A percentile compares a stretch with the other conserved stretches of the same genome.
Evolutionary conservation across 2,797 vertebrate genomes (phyloP).

Genomic region (Anabas testudineus): DNA sequence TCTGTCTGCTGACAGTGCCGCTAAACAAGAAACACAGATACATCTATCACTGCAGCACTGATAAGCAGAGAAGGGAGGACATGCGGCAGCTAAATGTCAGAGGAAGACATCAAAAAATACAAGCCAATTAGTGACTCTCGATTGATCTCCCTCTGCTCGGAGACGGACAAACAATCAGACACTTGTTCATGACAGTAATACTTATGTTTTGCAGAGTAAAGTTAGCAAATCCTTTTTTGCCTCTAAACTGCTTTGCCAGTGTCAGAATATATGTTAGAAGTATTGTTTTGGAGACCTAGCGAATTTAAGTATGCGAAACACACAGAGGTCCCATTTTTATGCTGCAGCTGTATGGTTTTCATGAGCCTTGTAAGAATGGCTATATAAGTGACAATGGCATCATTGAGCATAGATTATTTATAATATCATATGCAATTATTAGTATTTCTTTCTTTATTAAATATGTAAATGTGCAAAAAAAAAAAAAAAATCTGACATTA

Average conservation of each 20-base stretch:
- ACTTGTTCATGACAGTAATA: constrained; percentile 49
- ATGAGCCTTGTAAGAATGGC: no score
- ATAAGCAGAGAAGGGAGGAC: constrained; percentile 41
- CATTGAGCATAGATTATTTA: no score
- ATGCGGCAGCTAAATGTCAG: constrained; percentile 60
- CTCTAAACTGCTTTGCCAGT: constrained; percentile 25
- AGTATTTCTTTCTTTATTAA: no score
- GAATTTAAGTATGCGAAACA: constrained; percentile 15
- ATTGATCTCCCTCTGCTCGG: constrained; percentile 62
- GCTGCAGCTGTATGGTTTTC: background rate
- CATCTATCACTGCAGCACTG: constrained; percentile 26
- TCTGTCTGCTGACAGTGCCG: constrained; percentile 9
- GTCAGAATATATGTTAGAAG: constrained; percentile 16
- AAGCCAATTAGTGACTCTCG: constrained; percentile 65
- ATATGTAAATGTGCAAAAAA: no score
- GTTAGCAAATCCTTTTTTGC: constrained; percentile 40
- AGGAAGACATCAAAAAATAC: constrained; percentile 62
- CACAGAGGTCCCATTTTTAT: background rate
- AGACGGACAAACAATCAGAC: constrained; percentile 38
- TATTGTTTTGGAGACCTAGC: background rate
- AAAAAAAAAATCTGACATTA: no score
- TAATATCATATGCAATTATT: no score
- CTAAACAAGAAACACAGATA: constrained; percentile 40
- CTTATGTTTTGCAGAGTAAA: constrained; percentile 28
- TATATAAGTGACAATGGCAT: no score